Base-by-base conservation (phyloP, 2,797 vertebrate species). In the Synanceia verrucosa region DNA sequence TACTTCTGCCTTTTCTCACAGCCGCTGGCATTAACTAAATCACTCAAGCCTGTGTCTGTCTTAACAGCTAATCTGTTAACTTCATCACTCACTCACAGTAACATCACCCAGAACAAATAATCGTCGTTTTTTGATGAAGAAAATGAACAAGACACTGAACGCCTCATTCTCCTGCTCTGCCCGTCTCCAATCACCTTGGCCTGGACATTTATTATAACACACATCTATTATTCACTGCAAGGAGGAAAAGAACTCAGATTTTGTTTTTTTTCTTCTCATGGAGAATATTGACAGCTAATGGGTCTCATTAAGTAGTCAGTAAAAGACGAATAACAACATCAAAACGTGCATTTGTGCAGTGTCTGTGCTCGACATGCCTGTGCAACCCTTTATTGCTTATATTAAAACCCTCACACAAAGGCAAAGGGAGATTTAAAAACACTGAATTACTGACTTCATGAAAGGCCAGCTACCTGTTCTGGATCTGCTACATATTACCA, bases 1-100 rank as follows among this genome's bases (percentile, higher is more conserved):
- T n/a, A n/a, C 48, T n/a, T 51, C 48, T 28, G 18, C 26, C 67
- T 46, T 56, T 63, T 57, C 56, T 39, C 60, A 73, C 36, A 50
- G 57, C 18, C 18, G 47, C 53, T 53, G 43, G 10, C 44, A 36
- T 61, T 51, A 63, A 73, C 65, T 46, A 31, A 44, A 59, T 63
- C 62, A 41, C 16, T 70, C 46, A 37, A 31, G 28, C 60, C 57
- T 59, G 34, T 62, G 51, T 58, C 14, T 0, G 55, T 28, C 16
- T 41, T 41, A 41, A 73, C 65, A 70, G 61, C 69, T 62, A 36
- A 73, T 75, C 80, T 73, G 52, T 59, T 78, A 63, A 57, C 50
- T 44, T 5, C 51, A 72, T 64, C 46, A 33, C 36, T 70, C 52
- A 19, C 56, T 74, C 39, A 52, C 67, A 62, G 47, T 56, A 23